Conservation (phyloP, 2,888 invertebrate species). For the Euplexia lucipara region DNA sequence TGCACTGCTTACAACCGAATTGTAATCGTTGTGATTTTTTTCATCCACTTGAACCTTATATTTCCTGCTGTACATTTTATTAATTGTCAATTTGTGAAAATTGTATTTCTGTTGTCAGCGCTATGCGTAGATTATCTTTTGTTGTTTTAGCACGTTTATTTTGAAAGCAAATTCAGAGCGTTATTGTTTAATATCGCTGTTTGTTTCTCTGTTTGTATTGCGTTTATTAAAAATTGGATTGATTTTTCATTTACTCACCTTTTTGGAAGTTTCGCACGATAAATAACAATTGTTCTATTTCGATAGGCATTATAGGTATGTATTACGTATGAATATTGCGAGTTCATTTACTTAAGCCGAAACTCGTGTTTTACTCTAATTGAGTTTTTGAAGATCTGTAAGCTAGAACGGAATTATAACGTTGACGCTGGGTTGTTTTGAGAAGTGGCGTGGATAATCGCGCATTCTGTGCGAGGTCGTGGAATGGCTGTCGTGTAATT, state of each 20-base stretch:
- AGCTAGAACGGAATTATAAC: constrained; percentile 42
- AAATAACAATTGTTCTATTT: constrained; percentile 46
- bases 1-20: constrained; percentile 67
- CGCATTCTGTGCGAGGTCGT: constrained; percentile 42
- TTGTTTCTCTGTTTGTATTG: constrained; percentile 72
- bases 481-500: constrained; percentile 65
- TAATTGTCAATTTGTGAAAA: constrained; percentile 73
- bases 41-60: constrained; percentile 59
- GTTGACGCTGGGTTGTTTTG: constrained; percentile 33
- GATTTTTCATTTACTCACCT: constrained; percentile 59
- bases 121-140: constrained; percentile 72
- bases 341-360: constrained; percentile 29
- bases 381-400: constrained; percentile 29
- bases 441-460: constrained; percentile 51
- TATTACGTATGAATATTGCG: constrained; percentile 27
- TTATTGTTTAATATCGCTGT: constrained; percentile 76
- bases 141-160: constrained; percentile 70
- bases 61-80: constrained; percentile 65
- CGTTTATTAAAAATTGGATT: constrained; percentile 72
- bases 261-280: constrained; percentile 39
- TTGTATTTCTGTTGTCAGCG: constrained; percentile 73
- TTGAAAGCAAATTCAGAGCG: constrained; percentile 70
- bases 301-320: constrained; percentile 36
- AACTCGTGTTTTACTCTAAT: constrained; percentile 8
- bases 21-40: constrained; percentile 64